Evolutionary conservation across 2,888 invertebrate genomes (phyloP).

Genomic region (Lissonota sp.): DNA sequence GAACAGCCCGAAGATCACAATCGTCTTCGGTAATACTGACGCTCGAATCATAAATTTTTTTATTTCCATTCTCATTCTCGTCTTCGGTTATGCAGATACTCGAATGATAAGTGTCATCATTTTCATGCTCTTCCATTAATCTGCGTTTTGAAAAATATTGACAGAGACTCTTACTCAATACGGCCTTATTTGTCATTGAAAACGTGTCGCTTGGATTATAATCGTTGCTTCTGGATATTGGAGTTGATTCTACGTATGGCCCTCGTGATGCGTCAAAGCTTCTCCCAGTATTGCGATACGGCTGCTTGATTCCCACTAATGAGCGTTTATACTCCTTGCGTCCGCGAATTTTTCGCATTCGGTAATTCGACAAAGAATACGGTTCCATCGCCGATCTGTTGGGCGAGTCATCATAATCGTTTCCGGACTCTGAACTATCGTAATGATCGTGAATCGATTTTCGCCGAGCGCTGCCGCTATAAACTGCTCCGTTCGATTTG

Average conservation of each 20-base stretch:
- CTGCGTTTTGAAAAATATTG: conserved; percentile 21
- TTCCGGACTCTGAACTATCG: conserved; percentile 59
- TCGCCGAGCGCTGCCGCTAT: conserved; percentile 28
- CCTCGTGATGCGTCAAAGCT: neutral
- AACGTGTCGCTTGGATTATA: conserved; percentile 40
- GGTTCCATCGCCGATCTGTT: conserved; percentile 1
- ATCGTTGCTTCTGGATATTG: neutral
- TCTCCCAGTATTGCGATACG: neutral
- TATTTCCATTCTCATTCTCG: conserved; percentile 46
- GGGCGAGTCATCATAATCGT: conserved; percentile 45
- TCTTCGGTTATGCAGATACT: conserved; percentile 71
- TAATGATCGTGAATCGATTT: conserved; percentile 55
- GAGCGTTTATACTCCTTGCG: conserved; percentile 15
- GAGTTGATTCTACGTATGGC: too few species aligned
- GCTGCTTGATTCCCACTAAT: neutral
- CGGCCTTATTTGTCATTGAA: too few species aligned
- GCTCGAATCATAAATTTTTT: conserved; percentile 68
- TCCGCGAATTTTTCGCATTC: conserved; percentile 13
- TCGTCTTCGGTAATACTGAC: conserved; percentile 72
- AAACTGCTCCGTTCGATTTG: conserved; percentile 17
- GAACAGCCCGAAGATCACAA: neutral
- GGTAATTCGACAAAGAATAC: conserved; percentile 3
- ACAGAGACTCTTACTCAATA: neutral
- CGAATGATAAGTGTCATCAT: conserved; percentile 63
- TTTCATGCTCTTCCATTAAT: neutral